Evolutionary conservation across 2,888 invertebrate genomes (phyloP).

Genomic region (Lasioglossum villosulum): DNA sequence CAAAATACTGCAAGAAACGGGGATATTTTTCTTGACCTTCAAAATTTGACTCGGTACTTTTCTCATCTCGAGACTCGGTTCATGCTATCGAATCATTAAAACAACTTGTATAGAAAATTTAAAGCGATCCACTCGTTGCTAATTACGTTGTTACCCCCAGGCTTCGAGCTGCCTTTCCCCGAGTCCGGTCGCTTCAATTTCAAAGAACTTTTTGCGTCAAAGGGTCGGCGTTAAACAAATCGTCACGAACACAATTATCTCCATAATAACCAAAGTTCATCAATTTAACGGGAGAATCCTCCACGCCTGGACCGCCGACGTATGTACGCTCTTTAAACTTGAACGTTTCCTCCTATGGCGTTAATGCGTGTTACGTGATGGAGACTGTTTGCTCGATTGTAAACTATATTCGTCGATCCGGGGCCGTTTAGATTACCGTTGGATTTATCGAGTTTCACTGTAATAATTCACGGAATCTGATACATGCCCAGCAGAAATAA

Average conservation of each 20-base stretch:
- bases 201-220: not conserved
- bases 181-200: not conserved
- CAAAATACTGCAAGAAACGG: no score
- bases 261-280: not conserved
- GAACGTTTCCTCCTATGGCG: not conserved
- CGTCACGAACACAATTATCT: not conserved
- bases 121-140: no score
- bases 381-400: slow-evolving; percentile 22
- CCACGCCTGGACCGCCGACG: not conserved
- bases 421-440: not conserved
- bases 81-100: no score
- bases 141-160: no score
- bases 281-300: not conserved
- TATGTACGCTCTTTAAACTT: not conserved
- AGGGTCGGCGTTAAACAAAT: not conserved
- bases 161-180: not conserved
- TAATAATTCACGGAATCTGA: slow-evolving; percentile 48
- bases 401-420: slow-evolving; percentile 18
- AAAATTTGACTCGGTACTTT: no score
- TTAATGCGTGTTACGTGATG: slow-evolving; percentile 28
- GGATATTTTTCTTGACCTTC: no score
- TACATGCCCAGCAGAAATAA: slow-evolving; percentile 6
- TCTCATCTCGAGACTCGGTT: no score
- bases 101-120: no score
- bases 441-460: slow-evolving; percentile 22